Conservation (phyloP, 2,888 invertebrate species). For the Drosophila pullipes region DNA sequence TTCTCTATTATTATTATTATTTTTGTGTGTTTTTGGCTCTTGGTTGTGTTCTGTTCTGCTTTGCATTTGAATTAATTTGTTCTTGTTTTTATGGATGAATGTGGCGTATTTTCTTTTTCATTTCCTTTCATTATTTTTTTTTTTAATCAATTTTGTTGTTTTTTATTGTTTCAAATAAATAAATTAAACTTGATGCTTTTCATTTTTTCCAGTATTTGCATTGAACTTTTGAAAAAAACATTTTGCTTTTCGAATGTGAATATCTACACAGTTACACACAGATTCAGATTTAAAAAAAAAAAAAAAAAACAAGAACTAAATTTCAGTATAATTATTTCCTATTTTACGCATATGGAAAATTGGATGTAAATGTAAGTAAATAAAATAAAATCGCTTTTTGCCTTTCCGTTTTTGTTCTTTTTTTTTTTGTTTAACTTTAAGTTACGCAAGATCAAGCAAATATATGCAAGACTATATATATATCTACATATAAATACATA, state of each 20-base stretch:
- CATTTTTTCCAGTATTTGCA: conserved; percentile 66
- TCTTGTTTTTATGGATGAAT: conserved; percentile 69
- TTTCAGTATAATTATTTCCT: conserved; percentile 7
- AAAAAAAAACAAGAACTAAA: neutral
- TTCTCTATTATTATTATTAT: conserved; percentile 31
- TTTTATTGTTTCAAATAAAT: conserved; percentile 34
- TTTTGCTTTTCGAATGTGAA: conserved; percentile 30
- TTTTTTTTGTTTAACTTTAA: conserved; percentile 6
- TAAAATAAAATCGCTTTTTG: conserved; percentile 35
- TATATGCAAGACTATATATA: conserved; percentile 38
- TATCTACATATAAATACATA: conserved; percentile 14
- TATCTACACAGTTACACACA: conserved; percentile 32
- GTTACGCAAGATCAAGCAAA: conserved; percentile 32
- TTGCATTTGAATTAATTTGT: conserved; percentile 31
- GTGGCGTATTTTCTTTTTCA: conserved; percentile 70
- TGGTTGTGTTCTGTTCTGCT: conserved; percentile 25
- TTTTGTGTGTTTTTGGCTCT: conserved; percentile 29
- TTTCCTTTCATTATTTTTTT: neutral
- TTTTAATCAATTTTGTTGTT: neutral
- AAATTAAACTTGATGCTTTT: conserved; percentile 16
- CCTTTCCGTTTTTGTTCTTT: conserved; percentile 8
- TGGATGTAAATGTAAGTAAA: conserved; percentile 5
- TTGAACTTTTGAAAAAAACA: conserved; percentile 73
- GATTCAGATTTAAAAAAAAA: neutral
- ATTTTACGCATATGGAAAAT: conserved; percentile 25